Evolutionary conservation across 2,888 invertebrate species (phyloP).

Genomic region (Diogma glabrata): DNA sequence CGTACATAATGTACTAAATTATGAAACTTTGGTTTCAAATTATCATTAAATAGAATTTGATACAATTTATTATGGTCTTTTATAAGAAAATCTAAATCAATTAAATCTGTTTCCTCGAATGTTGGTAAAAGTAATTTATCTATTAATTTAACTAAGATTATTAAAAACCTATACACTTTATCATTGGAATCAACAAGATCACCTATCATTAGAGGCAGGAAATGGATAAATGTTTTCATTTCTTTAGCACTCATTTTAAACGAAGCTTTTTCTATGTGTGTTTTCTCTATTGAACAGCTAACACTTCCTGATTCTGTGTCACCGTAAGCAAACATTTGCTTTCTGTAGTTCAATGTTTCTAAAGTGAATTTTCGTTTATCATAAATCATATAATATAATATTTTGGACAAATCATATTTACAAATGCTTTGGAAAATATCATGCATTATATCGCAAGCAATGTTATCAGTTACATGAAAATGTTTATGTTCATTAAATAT

Average conservation of each 20-base stretch:
- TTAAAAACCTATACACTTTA: conserved; percentile 2
- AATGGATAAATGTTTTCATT: conserved; percentile 14
- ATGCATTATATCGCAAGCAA: too few relatives aligned
- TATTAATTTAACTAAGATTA: not conserved
- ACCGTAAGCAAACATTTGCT: not conserved
- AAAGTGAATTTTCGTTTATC: too few relatives aligned
- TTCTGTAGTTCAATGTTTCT: not conserved
- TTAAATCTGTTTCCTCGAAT: conserved; percentile 11
- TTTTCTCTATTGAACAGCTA: conserved; percentile 12
- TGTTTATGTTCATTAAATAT: too few relatives aligned
- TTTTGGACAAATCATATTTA: not conserved
- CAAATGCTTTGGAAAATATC: too few relatives aligned
- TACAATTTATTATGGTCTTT: conserved; percentile 13
- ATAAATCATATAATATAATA: not conserved
- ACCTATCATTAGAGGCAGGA: conserved; percentile 15
- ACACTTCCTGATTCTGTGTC: not conserved
- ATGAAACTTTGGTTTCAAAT: conserved; percentile 15
- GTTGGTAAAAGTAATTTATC: conserved; percentile 13
- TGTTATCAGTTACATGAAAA: too few relatives aligned
- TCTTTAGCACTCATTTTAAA: conserved; percentile 16
- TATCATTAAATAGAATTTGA: conserved; percentile 6
- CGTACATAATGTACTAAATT: conserved; percentile 14
- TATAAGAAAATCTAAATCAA: conserved; percentile 13
- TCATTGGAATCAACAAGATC: conserved; percentile 13
- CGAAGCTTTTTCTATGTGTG: conserved; percentile 13